A percentile compares a stretch with the other conserved stretches of the same genome.
Evolutionary conservation across 2,797 vertebrate genomes (phyloP).

Genomic region (Hydrophis major): DNA sequence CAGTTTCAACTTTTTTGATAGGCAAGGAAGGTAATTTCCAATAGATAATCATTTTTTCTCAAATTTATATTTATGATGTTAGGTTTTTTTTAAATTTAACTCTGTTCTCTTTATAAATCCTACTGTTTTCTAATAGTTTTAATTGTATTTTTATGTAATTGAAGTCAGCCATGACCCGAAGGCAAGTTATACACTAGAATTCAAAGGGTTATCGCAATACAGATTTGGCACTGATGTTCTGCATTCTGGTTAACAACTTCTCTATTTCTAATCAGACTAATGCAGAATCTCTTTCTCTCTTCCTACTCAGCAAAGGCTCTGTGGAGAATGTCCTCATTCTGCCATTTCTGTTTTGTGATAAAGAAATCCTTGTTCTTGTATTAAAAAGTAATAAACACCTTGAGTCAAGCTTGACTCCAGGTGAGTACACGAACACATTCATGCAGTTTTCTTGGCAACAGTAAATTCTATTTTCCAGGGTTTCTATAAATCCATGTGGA

Average conservation of each 20-base stretch:
- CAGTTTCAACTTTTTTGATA: background rate
- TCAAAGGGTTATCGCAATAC: background rate
- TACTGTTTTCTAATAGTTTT: background rate
- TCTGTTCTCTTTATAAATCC: background rate
- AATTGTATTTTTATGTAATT: background rate
- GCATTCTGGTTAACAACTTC: background rate
- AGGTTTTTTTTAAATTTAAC: background rate
- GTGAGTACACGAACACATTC: background rate
- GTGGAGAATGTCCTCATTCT: background rate
- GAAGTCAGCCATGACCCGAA: background rate
- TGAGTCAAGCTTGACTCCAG: background rate
- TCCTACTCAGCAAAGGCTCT: background rate
- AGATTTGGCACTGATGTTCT: background rate
- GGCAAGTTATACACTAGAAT: background rate
- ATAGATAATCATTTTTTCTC: background rate
- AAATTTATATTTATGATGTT: background rate
- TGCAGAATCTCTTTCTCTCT: background rate
- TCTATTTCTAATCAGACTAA: background rate
- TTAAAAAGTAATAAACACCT: background rate
- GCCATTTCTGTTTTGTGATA: background rate
- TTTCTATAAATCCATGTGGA: background rate
- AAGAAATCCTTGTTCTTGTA: constrained; percentile 1
- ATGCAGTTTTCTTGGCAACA: background rate
- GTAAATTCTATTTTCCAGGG: constrained; percentile 1
- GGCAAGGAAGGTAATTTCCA: background rate